phyloP scores from a whole-genome alignment of 2,797 vertebrate species.

The Sebastolobus alascanus region DNA sequence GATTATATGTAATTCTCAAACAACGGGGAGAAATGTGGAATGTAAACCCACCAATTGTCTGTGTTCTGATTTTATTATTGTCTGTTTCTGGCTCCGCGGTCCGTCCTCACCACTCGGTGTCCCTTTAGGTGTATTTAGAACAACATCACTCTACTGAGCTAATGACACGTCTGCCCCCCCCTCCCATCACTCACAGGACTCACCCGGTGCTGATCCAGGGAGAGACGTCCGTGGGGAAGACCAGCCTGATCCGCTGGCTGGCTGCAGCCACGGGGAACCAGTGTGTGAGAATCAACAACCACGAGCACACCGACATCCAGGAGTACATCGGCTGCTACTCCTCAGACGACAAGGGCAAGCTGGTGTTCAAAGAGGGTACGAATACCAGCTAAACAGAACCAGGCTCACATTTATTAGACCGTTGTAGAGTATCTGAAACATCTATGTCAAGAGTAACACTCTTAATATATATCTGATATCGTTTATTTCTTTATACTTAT shows the following conservation, averaged over 20 bases:
- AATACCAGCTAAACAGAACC: background rate
- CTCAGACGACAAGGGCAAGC: slow-evolving; percentile 89
- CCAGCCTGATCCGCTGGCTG: slow-evolving; percentile 95
- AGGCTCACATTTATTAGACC: background rate
- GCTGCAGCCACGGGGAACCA: slow-evolving; percentile 94
- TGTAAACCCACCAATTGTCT: too few species aligned
- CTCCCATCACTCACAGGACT: slow-evolving; percentile 78
- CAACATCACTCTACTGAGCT: background rate
- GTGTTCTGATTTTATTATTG: background rate
- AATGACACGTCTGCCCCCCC: background rate
- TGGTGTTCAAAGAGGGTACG: slow-evolving; percentile 96
- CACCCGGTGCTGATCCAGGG: slow-evolving; percentile 97
- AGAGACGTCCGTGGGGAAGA: slow-evolving; percentile 98
- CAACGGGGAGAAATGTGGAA: background rate
- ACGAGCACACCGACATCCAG: slow-evolving; percentile 98
- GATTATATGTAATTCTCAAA: background rate
- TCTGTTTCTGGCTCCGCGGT: background rate
- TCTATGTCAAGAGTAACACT: background rate
- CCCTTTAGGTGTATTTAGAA: slow-evolving; percentile 23
- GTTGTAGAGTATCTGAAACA: background rate
- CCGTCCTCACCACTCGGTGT: background rate
- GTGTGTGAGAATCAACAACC: slow-evolving; percentile 98
- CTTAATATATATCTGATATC: background rate
- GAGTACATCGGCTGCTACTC: slow-evolving; percentile 98
- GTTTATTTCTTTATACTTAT: background rate